These are phyloP conservation scores for Donacobius atricapilla DNA, from an alignment of 2,113 vertebrate genomes.

Conservation along the genomic window DNA sequence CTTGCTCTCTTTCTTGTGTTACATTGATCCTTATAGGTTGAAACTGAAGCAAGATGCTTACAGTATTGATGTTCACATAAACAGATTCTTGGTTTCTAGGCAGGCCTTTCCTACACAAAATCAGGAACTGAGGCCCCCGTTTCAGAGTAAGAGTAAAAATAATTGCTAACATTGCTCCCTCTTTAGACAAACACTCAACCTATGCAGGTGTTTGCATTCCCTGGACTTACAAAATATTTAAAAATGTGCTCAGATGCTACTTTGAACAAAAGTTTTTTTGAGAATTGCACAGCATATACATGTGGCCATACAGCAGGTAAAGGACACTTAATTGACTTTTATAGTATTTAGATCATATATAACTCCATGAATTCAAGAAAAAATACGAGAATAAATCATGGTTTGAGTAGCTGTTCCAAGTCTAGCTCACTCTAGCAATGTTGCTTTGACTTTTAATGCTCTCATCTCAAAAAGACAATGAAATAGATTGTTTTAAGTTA, in stretches of 20 bases:
- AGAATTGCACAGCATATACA: not conserved
- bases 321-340: not conserved
- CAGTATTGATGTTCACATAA: not conserved
- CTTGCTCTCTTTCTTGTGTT: not conserved
- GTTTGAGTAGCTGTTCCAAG: not conserved
- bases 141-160: not conserved
- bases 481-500: not conserved
- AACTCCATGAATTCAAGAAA: not conserved
- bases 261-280: not conserved
- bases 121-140: not conserved
- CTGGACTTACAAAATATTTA: not conserved
- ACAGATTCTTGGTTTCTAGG: not conserved
- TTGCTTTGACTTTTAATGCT: not conserved
- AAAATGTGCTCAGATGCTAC: not conserved
- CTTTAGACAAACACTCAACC: not conserved
- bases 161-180: rapidly evolving
- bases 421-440: not conserved
- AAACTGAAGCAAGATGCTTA: not conserved
- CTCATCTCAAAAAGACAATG: not conserved
- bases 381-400: not conserved
- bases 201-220: not conserved
- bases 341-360: not conserved
- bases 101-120: not conserved
- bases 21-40: not conserved
- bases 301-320: not conserved